Base-by-base conservation (phyloP, 2,888 invertebrate genomes). In the Callyntrura sp. region DNA sequence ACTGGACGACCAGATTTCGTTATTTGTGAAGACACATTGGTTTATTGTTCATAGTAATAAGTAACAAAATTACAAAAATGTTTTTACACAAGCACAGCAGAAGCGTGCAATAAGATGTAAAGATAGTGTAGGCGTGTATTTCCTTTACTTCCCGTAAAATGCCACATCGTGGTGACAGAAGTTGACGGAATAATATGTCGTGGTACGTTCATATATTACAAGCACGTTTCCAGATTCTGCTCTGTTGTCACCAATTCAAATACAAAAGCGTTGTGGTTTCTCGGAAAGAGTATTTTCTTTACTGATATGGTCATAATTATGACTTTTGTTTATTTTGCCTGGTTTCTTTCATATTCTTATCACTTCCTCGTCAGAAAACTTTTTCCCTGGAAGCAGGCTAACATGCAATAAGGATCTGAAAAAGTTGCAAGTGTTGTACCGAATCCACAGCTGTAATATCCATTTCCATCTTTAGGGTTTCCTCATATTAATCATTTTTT, bases 31-130 rank as follows among this genome's bases (percentile, higher is more conserved):
- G 60, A 60, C 60, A 17, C 60, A 60, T 11, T 45, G 70, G 70
- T 73, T 35, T 20, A 60, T 73, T 84, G 48, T 57, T 70, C 55
- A 45, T 55, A 73, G 35, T 55, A 73, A 70, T 84, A 84, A 84
- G 35, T 35, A 70, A 70, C 45, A 60, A 85, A 76, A 76, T 73
- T 76, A 78, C 48, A 85, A 73, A 35, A 73, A 57, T 73, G 60
- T 35, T 85, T 84, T 70, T 20, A 73, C 43, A 84, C 70, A 5
- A 70, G 45, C 6, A 43, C n/a, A 23, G 60, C 76, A 85, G 43
- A 55, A 57, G 73, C 51, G 43, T 48, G 25, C 68, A 23, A 48
- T 43, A 45, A 35, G n/a, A 68, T 68, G 28, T 11, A 68, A 65
- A n/a, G 25, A 20, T 28, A 35, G n/a, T n/a, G n/a, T n/a, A n/a